phyloP scores from a whole-genome alignment of 1,140 invertebrate genomes.

The Pemphigus obesinymphae region DNA sequence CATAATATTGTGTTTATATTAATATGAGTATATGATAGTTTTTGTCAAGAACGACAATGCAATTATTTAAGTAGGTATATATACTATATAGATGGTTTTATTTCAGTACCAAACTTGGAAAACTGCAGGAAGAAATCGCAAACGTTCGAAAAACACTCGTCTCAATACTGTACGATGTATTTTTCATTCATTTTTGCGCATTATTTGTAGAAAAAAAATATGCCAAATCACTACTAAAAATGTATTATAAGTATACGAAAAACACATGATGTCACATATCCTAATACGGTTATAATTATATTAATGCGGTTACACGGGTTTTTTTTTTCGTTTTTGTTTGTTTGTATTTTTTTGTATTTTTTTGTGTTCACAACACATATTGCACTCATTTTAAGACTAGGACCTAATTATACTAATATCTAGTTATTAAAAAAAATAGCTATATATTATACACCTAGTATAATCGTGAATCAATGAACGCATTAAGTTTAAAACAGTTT shows the following conservation, averaged over 20 bases:
- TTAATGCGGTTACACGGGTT: not conserved
- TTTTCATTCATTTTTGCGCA: no score
- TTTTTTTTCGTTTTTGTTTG: not conserved
- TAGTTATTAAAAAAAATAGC: no score
- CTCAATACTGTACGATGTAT: no score
- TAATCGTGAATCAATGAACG: no score
- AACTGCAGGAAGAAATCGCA: no score
- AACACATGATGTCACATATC: not conserved
- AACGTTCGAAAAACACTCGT: not conserved
- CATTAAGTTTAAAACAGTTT: no score
- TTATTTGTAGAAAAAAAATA: no score
- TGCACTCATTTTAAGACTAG: not conserved
- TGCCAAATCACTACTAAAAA: no score
- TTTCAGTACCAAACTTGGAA: no score
- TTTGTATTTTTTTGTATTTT: not conserved
- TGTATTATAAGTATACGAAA: not conserved
- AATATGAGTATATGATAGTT: not conserved
- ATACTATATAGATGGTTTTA: not conserved
- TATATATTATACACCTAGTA: no score
- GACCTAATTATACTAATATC: no score
- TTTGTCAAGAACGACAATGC: conserved; percentile 5
- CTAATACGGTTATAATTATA: not conserved
- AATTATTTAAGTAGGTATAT: not conserved
- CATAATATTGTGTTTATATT: not conserved
- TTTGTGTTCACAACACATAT: no score